Base-by-base conservation (phyloP, 2,888 invertebrate genomes). In the Argyra leucocephala region DNA sequence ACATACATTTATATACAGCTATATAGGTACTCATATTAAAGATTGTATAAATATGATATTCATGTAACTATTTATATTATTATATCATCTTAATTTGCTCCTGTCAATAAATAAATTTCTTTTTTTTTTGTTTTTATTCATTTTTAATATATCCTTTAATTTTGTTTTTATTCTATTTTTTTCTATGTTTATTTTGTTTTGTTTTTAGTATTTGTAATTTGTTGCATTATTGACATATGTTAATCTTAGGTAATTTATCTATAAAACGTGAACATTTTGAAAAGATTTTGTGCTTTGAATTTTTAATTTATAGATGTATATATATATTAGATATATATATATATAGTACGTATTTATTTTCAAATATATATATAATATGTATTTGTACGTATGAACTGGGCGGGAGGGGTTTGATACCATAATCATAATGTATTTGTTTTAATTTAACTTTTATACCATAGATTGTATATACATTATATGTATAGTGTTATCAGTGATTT, bases 151-250 rank as follows among this genome's bases (percentile, higher is more conserved):
- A 18, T 18, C 15, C 5, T 48, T 18, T 48, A 48, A 18, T 10
- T 15, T 37, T 37, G 5, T 3, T 37, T 37, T 37, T 9, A 9
- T 37, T 48, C 18, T 48, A 2, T 9, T 48, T 48, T 48, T 48
- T n/a, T 48, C 18, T 48, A 18, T 48, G 12, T 48, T 31, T n/a
- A n/a, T n/a, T 31, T 31, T 31, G 7, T 31, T 31, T 3, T 48
- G 6, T 6, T 48, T 18, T 48, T 48, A 5, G 18, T 48, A 48
- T 48, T 48, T 48, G 48, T 48, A 15, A 48, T 48, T 48, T 48
- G 48, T 48, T 48, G 48, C 48, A 48, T 48, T 48, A 48, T 48
- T 48, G 48, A 48, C 48, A 48, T 18, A 48, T 48, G 48, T 48
- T 48, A 48, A 48, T 48, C 48, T 18, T 48, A 48, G 48, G 48